phyloP scores from a whole-genome alignment of 2,888 invertebrate genomes.

The Epistrophe grossulariae region DNA sequence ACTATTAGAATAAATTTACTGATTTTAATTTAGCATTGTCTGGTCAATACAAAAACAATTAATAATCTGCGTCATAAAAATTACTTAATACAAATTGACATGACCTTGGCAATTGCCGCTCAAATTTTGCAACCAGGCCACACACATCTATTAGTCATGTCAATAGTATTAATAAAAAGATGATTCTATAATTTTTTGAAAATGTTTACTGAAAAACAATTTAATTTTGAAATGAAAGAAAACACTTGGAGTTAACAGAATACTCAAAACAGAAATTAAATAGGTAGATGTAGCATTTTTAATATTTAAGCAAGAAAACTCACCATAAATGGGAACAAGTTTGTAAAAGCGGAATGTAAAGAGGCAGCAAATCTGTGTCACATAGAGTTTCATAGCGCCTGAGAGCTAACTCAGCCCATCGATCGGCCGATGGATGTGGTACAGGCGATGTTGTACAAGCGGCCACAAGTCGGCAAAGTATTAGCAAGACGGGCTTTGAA shows the following conservation, averaged over 20 bases:
- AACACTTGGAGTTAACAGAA: not conserved
- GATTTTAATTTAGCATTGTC: not conserved
- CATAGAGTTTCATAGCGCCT: slow-evolving; percentile 89
- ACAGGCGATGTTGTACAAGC: slow-evolving; percentile 84
- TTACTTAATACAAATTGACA: not conserved
- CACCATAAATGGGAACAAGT: slow-evolving; percentile 88
- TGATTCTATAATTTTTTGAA: not conserved
- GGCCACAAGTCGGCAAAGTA: slow-evolving; percentile 89
- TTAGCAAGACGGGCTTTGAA: slow-evolving; percentile 87
- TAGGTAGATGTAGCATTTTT: too few relatives aligned
- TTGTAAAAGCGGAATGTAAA: slow-evolving; percentile 89
- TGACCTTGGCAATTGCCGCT: not conserved
- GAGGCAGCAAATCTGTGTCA: slow-evolving; percentile 88
- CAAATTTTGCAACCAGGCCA: not conserved
- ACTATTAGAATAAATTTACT: not conserved
- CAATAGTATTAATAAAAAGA: not conserved
- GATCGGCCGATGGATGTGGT: slow-evolving; percentile 86
- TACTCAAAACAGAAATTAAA: not conserved
- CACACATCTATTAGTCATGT: not conserved
- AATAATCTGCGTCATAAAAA: slow-evolving; percentile 4
- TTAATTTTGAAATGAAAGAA: not conserved
- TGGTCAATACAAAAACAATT: slow-evolving; percentile 3
- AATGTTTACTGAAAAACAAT: not conserved
- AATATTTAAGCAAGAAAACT: slow-evolving; percentile 65
- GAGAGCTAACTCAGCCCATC: slow-evolving; percentile 89